These are phyloP conservation scores for Mustela nigripes DNA, from an alignment of 2,113 vertebrate species.

Conservation along the genomic window DNA sequence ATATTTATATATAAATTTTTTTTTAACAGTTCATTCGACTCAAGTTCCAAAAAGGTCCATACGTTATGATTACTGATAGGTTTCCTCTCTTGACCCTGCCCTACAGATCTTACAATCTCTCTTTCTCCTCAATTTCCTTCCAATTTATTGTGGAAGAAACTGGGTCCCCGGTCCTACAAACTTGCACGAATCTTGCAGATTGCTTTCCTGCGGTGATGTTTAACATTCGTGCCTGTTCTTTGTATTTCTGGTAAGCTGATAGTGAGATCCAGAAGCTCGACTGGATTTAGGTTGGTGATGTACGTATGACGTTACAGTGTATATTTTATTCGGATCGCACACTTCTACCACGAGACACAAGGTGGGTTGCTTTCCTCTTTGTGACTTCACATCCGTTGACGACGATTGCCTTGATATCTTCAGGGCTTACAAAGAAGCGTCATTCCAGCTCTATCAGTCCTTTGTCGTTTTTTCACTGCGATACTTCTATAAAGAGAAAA, in stretches of 20 bases:
- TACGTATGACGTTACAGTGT: fast-evolving
- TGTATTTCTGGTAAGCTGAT: background rate
- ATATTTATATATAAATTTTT: background rate
- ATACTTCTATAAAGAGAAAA: background rate
- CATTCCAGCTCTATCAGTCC: background rate
- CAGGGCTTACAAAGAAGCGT: background rate
- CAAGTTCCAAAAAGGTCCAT: background rate
- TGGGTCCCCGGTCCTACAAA: background rate
- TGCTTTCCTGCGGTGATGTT: background rate
- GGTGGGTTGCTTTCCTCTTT: background rate
- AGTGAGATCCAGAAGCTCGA: background rate
- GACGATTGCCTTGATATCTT: background rate
- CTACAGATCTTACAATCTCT: background rate
- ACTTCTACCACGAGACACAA: background rate
- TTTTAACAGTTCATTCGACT: background rate
- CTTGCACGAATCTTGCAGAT: background rate
- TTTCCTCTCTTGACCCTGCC: background rate
- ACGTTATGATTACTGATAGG: background rate
- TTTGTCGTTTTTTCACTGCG: background rate
- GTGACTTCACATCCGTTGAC: background rate
- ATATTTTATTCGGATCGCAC: background rate
- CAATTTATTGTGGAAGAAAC: background rate
- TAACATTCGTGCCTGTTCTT: background rate
- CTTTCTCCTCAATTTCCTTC: constrained; percentile 23
- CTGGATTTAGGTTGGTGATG: background rate